phyloP scores from a whole-genome alignment of 1,140 invertebrate species.

The Saxidomus purpurata region DNA sequence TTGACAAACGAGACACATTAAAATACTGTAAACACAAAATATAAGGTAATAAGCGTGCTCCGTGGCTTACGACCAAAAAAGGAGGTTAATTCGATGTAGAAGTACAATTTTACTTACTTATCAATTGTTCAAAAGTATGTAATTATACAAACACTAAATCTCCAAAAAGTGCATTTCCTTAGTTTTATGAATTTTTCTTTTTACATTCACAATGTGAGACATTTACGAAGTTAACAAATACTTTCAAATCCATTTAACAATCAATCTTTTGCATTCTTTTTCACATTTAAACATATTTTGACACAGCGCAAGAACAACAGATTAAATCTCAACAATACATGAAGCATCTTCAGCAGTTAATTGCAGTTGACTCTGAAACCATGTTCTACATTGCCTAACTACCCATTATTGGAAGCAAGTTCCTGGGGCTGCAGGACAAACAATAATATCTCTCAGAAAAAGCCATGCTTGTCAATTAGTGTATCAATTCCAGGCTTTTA shows the following conservation, averaged over 20 bases:
- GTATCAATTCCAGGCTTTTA: slow-evolving; percentile 29
- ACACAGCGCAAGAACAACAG: too few relatives aligned
- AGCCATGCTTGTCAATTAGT: not conserved
- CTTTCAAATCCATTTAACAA: too few relatives aligned
- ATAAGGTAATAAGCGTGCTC: slow-evolving; percentile 2
- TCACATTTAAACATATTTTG: too few relatives aligned
- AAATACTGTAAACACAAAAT: slow-evolving; percentile 9
- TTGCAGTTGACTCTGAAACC: not conserved
- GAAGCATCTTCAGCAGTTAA: too few relatives aligned
- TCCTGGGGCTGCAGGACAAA: not conserved
- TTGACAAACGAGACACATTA: slow-evolving; percentile 36
- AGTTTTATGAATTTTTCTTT: too few relatives aligned
- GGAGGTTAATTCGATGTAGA: slow-evolving; percentile 22
- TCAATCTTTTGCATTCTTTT: too few relatives aligned
- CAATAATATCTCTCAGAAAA: slow-evolving; percentile 11
- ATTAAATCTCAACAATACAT: too few relatives aligned
- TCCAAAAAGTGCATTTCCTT: too few relatives aligned
- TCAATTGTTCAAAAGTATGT: not conserved
- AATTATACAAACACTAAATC: too few relatives aligned
- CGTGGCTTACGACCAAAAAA: slow-evolving; percentile 3
- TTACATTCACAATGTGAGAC: too few relatives aligned
- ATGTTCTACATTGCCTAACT: not conserved
- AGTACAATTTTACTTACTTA: not conserved
- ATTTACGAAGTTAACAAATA: too few relatives aligned
- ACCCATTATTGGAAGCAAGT: not conserved